Evolutionary conservation across 2,888 invertebrate species (phyloP), one percentile per base, ranked within the genome.

Genomic region (Acronicta psi): DNA sequence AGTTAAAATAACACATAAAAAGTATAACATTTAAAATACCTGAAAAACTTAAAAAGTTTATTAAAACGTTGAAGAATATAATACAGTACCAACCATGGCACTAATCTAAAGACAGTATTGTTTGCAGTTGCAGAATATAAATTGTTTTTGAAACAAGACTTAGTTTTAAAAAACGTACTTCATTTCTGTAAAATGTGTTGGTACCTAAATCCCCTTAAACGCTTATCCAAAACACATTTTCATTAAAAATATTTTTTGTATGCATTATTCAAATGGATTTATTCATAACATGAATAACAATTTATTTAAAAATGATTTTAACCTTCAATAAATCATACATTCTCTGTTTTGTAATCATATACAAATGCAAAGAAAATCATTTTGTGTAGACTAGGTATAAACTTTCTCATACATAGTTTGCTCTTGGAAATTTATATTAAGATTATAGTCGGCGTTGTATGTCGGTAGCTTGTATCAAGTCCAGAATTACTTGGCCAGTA

Each of bases 401-500:
- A 59, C 25, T 49, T 45, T 40, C 36, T 47, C 50, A 53, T 73
- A 60, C 34, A 44, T 53, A 65, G 65, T 44, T 23, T 41, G 34
- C 34, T 59, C 57, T 60, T 9, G 43, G 42, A 60, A 73, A 59
- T 61, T 47, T 59, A 47, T 68, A 61, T 59, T 58, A 61, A 58
- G 52, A 59, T 68, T 69, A 51, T 58, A 58, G 52, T 45, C 65
- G 42, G 46, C 58, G 60, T 63, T 69, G 78, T 73, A 69, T 75
- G 75, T 72, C 71, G 61, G 72, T 73, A 67, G 75, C 77, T 80
- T 77, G 70, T 68, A 82, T 74, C 79, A 65, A 73, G 76, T 74
- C 59, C 80, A 80, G 81, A 85, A 85, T 83, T 84, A 85, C 86
- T 86, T 81, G 82, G 83, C 80, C 82, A 75, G 85, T 89, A 87